Evolutionary conservation across 2,888 invertebrate species (phyloP).

Genomic region (Cactoblastis cactorum): DNA sequence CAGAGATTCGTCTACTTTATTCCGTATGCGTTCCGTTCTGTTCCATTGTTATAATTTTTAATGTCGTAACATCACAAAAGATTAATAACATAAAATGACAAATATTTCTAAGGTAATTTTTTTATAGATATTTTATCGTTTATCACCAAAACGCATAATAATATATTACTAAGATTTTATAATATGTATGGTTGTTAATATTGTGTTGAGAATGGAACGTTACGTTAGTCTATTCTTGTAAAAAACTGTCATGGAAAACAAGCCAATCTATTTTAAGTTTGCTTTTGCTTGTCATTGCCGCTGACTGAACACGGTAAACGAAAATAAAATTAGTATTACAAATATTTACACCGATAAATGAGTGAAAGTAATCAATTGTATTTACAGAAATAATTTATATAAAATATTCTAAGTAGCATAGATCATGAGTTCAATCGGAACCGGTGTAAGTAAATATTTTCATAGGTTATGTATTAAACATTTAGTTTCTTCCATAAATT

Average conservation of each 20-base stretch:
- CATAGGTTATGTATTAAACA: constrained; percentile 32
- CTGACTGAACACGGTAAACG: constrained; percentile 35
- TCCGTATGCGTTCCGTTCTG: no score
- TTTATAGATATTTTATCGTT: no score
- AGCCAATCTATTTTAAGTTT: constrained; percentile 25
- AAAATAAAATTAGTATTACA: constrained; percentile 20
- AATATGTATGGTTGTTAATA: neutral
- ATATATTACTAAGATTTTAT: no score
- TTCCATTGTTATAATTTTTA: no score
- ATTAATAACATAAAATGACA: no score
- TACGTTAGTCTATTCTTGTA: neutral
- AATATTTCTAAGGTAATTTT: no score
- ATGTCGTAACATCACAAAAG: no score
- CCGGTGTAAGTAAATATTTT: constrained; percentile 85
- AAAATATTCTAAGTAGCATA: constrained; percentile 23
- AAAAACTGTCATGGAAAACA: constrained; percentile 18
- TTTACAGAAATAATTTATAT: constrained; percentile 16
- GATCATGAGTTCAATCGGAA: constrained; percentile 96
- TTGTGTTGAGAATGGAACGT: constrained; percentile 9
- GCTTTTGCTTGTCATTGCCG: constrained; percentile 66
- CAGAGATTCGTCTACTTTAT: no score
- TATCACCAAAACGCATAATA: no score
- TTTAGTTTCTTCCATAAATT: neutral
- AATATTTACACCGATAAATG: constrained; percentile 22
- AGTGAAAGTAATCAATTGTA: constrained; percentile 18